Evolutionary conservation across 2,797 vertebrate species (phyloP).

Genomic region (Xerus rutilus): DNA sequence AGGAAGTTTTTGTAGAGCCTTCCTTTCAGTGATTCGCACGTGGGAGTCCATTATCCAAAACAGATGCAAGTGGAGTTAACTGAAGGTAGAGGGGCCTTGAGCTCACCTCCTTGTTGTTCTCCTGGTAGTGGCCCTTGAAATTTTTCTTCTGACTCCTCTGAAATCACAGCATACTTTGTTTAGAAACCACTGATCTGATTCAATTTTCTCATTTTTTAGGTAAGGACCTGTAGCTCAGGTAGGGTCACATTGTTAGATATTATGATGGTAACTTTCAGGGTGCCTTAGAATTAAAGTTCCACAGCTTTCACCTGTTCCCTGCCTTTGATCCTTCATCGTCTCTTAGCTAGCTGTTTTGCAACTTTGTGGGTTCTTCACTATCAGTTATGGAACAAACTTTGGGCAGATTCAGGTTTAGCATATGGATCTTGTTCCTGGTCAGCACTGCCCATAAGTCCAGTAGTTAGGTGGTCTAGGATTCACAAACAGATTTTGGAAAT

Average conservation of each 20-base stretch:
- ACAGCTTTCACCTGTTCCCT: neutral
- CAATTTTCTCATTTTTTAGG: neutral
- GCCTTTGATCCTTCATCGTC: neutral
- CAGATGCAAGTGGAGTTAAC: too few relatives aligned
- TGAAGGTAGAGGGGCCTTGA: neutral
- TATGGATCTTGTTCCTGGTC: neutral
- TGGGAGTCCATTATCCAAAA: neutral
- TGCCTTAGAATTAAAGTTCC: neutral
- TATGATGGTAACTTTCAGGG: neutral
- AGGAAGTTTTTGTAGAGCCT: neutral
- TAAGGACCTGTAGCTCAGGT: neutral
- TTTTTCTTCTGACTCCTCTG: neutral
- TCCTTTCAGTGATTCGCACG: neutral
- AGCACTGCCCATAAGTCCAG: neutral
- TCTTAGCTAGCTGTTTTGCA: neutral
- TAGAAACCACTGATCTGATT: neutral
- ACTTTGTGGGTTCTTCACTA: neutral
- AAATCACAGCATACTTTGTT: fast-evolving
- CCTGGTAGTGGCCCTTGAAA: neutral
- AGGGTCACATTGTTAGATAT: neutral
- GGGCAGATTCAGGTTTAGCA: neutral
- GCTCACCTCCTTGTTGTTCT: neutral
- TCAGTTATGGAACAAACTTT: neutral
- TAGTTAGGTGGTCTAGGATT: neutral
- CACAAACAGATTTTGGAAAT: neutral